phyloP scores from a whole-genome alignment of 2,113 vertebrate genomes.

The Nymphicus hollandicus region DNA sequence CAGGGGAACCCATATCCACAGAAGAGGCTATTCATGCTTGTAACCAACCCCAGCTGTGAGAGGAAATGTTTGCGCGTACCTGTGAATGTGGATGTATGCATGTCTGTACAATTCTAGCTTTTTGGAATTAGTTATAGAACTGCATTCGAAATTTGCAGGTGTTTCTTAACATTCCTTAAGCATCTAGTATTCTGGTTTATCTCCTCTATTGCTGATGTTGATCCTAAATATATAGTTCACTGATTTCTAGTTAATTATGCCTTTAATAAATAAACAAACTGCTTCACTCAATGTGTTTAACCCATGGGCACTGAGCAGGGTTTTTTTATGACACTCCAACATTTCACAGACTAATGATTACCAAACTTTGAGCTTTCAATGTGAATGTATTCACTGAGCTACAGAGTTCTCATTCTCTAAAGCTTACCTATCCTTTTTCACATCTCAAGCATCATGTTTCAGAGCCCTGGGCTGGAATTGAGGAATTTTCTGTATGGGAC shows the following conservation, averaged over 20 bases:
- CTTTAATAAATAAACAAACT: background rate
- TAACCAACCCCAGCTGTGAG: background rate
- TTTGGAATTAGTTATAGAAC: background rate
- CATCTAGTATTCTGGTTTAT: background rate
- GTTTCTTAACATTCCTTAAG: background rate
- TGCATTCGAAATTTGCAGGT: background rate
- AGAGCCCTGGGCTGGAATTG: background rate
- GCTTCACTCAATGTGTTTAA: background rate
- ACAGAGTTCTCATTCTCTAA: background rate
- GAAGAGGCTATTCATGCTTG: background rate
- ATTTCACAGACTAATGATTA: background rate
- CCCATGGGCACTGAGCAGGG: background rate
- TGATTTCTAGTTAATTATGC: background rate
- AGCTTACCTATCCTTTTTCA: background rate
- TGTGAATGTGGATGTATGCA: background rate
- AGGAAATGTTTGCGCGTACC: fast-evolving
- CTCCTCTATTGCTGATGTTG: background rate
- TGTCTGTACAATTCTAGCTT: background rate
- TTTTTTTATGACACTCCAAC: background rate
- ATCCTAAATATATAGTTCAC: background rate
- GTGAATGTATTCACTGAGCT: background rate
- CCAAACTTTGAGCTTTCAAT: background rate
- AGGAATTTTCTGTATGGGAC: background rate
- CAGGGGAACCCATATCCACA: background rate
- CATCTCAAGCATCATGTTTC: background rate